A percentile compares a stretch with the other conserved stretches of the same genome.
These are phyloP conservation scores for Xiphophorus couchianus DNA, from an alignment of 2,113 vertebrate genomes.

Conservation along the genomic window DNA sequence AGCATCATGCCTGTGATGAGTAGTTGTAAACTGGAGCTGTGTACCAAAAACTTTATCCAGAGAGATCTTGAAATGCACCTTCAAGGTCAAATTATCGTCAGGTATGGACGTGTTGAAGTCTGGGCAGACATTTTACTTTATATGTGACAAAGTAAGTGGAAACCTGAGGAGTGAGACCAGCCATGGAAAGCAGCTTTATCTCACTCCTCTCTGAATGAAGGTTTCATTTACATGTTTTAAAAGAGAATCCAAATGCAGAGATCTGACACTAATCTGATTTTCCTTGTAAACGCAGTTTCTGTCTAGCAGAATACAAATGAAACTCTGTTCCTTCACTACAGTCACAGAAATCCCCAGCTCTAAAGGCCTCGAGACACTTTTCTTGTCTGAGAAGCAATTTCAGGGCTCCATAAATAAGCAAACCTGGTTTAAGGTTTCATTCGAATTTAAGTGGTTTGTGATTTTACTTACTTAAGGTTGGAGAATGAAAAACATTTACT, in stretches of 20 bases:
- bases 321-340: neutral
- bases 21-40: neutral
- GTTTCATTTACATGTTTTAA: constrained; percentile 10
- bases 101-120: neutral
- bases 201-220: neutral
- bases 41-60: neutral
- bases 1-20: neutral
- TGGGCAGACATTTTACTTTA: neutral
- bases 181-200: neutral
- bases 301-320: neutral
- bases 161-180: neutral
- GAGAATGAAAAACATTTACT: too few relatives aligned
- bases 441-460: neutral
- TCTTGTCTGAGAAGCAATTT: neutral
- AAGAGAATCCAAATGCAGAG: neutral
- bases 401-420: neutral
- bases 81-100: neutral
- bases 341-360: neutral
- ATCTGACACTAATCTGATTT: constrained; percentile 1
- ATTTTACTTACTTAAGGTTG: neutral
- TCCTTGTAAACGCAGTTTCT: neutral
- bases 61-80: neutral
- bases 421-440: neutral
- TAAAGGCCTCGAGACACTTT: neutral
- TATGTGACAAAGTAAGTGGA: neutral